Base-by-base conservation (phyloP, 2,797 vertebrate species). In the Microctenopoma stevenorrisi region DNA sequence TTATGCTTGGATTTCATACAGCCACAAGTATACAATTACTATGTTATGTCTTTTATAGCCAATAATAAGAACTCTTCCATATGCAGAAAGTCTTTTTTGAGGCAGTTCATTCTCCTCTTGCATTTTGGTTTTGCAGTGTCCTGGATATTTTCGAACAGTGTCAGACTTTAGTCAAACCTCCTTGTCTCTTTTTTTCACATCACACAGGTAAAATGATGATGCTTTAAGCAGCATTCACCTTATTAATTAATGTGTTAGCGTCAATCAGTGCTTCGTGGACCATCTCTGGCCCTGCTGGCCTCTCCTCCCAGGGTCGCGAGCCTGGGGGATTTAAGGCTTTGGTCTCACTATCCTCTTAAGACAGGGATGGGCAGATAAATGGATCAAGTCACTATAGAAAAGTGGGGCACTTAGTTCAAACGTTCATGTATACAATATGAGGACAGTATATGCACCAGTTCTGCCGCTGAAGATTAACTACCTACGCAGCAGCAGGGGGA, bases 341-440 rank as follows among this genome's bases (percentile, higher is more conserved):
- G 72, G 86, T 85, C 79, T 83, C 78, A 65, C 76, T 88, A 90
- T 92, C 90, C 86, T 89, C 88, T 92, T 89, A 91, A 88, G 85
- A 81, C 78, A 74, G 84, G 76, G 84, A 89, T 82, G 86, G 79
- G 49, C 83, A 83, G 83, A 89, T 92, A 91, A 91, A 84, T 83
- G 86, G 90, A 90, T 92, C 88, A 91, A 88, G 83, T 78, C 85
- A 71, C 58, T 82, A 54, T 42, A 82, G 76, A 77, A 84, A 88
- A 87, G 86, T 80, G 68, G 68, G 77, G 73, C 84, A 82, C 87
- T 89, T 89, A 83, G 80, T 11, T 73, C 55, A 78, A 84, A 88
- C 75, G 74, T 89, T 84, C 81, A 87, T 85, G 85, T 82, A 67
- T 79, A 81, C 46, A 59, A 66, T 71, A 67, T 68, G 64, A 73